A percentile compares a stretch with the other conserved stretches of the same genome.
phyloP scores from a whole-genome alignment of 2,888 invertebrate genomes.

The Zaprionus obscuricornis region DNA sequence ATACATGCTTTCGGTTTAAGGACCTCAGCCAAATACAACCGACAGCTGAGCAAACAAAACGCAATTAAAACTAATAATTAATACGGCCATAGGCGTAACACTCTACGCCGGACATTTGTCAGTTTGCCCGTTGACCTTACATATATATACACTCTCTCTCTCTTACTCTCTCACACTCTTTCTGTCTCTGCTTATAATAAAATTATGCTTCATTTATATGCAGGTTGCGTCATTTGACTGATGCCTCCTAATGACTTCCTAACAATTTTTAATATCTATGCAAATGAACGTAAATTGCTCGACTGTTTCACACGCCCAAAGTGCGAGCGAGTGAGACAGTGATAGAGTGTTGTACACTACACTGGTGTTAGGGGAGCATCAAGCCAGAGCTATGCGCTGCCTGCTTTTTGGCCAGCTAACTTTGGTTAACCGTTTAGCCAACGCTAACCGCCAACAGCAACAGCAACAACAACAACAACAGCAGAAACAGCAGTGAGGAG shows the following conservation, averaged over 20 bases:
- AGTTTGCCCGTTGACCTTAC: slow-evolving; percentile 5
- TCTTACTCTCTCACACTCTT: slow-evolving; percentile 53
- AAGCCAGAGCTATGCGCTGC: not conserved
- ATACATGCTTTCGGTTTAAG: too few species aligned
- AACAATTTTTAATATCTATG: slow-evolving; percentile 81
- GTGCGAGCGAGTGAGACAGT: too few species aligned
- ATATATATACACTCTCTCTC: too few species aligned
- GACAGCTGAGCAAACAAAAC: slow-evolving; percentile 55
- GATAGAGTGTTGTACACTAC: too few species aligned
- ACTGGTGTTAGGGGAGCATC: too few species aligned
- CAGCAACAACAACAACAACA: slow-evolving; percentile 25
- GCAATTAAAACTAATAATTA: slow-evolving; percentile 76
- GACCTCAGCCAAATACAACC: not conserved
- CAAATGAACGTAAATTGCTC: slow-evolving; percentile 79
- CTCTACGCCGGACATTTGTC: slow-evolving; percentile 37
- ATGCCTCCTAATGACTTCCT: slow-evolving; percentile 80
- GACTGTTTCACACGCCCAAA: slow-evolving; percentile 59
- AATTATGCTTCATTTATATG: slow-evolving; percentile 79
- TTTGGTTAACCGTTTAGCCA: slow-evolving; percentile 76
- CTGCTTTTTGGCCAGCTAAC: slow-evolving; percentile 25
- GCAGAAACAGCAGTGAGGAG: slow-evolving; percentile 9
- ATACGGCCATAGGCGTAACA: slow-evolving; percentile 57
- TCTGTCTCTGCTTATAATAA: slow-evolving; percentile 62
- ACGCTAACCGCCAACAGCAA: slow-evolving; percentile 55
- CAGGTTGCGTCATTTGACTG: slow-evolving; percentile 78